Percentiles rank a stretch among this genome's conserved stretches.
phyloP scores from a whole-genome alignment of 2,888 invertebrate genomes.

The Zele albiditarsus region DNA sequence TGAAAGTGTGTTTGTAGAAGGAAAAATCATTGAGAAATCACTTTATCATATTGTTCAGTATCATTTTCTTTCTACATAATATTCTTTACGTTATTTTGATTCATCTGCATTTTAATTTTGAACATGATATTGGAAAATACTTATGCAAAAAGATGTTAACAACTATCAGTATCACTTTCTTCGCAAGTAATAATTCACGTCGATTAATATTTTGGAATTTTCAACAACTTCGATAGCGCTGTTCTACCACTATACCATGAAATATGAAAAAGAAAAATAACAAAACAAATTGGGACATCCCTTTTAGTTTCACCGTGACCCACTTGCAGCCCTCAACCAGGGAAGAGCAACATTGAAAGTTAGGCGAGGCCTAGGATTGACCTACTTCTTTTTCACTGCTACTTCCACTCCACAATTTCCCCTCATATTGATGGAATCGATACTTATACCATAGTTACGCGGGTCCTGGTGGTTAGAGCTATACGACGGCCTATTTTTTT shows the following conservation, averaged over 20 bases:
- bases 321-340: slow-evolving; percentile 42
- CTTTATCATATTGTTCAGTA: no score
- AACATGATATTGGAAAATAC: no score
- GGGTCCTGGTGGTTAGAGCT: slow-evolving; percentile 34
- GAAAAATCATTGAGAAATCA: no score
- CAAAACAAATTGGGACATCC: background rate
- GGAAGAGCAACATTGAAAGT: slow-evolving; percentile 25
- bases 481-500: background rate
- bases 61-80: no score
- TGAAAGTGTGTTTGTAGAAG: no score
- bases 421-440: slow-evolving; percentile 38
- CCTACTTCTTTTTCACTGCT: slow-evolving; percentile 18
- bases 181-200: no score
- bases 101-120: no score
- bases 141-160: no score
- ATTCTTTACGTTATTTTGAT: no score
- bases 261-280: background rate
- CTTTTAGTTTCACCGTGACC: slow-evolving; percentile 38
- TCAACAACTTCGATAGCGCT: background rate
- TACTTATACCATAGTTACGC: slow-evolving; percentile 45
- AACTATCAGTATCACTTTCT: no score
- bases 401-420: slow-evolving; percentile 9
- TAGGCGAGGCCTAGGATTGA: slow-evolving; percentile 38
- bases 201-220: no score
- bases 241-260: background rate